Conservation (phyloP, 2,797 vertebrate genomes). For the Austrolebias charrua region DNA sequence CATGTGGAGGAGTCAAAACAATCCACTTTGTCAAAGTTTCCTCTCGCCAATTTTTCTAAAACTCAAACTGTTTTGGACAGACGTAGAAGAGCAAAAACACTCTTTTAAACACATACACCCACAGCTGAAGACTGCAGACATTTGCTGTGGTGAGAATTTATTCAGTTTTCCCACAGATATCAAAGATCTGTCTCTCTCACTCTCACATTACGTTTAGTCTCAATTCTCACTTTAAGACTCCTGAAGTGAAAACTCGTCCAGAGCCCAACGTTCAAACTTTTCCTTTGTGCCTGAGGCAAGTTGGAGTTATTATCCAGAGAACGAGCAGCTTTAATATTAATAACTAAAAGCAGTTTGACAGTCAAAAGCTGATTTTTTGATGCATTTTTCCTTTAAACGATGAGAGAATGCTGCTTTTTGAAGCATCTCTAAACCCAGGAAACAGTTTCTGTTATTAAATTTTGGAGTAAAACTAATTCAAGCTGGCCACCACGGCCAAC, state of each 20-base stretch:
- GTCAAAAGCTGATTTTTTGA: too few species aligned
- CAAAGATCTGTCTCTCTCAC: conserved; percentile 25
- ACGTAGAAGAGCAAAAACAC: conserved; percentile 36
- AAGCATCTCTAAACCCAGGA: too few species aligned
- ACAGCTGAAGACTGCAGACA: conserved; percentile 55
- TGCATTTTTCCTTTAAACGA: too few species aligned
- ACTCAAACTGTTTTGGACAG: conserved; percentile 36
- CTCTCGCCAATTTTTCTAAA: conserved; percentile 43
- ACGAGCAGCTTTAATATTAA: too few species aligned
- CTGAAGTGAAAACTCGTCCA: conserved; percentile 7
- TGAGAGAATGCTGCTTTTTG: too few species aligned
- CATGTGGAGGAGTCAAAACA: conserved; percentile 1
- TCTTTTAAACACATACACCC: conserved; percentile 50
- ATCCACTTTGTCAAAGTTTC: conserved; percentile 29
- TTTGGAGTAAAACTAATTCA: too few species aligned
- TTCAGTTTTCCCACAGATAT: conserved; percentile 48
- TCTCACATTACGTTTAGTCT: conserved; percentile 8
- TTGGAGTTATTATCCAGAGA: too few species aligned
- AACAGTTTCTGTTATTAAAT: too few species aligned
- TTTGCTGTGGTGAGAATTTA: conserved; percentile 67
- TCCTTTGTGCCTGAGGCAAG: neutral
- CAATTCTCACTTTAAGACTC: conserved; percentile 9
- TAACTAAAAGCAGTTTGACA: too few species aligned
- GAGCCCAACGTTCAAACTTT: neutral
- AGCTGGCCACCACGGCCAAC: too few species aligned